Conservation (phyloP, 1,140 invertebrate genomes). For the Pemphigus obesinymphae region DNA sequence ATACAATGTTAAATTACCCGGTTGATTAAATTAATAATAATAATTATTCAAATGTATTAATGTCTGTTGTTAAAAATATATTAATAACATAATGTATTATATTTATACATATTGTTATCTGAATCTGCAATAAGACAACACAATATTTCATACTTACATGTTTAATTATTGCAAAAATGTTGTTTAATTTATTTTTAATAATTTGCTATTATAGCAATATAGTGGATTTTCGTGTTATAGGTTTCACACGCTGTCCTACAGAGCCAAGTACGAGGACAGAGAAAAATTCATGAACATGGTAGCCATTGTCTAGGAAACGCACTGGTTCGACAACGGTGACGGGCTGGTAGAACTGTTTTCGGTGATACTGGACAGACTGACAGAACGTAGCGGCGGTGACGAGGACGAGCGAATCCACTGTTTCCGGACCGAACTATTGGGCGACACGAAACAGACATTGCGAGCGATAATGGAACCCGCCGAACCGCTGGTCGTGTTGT, state of each 20-base stretch:
- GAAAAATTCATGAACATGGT: not conserved
- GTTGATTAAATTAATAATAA: too few relatives aligned
- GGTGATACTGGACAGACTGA: not conserved
- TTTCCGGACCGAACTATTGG: not conserved
- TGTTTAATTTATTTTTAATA: too few relatives aligned
- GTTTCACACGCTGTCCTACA: slow-evolving; percentile 18
- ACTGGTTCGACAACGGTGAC: not conserved
- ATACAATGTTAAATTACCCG: too few relatives aligned
- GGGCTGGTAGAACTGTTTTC: not conserved
- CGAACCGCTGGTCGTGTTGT: slow-evolving; percentile 49
- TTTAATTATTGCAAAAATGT: too few relatives aligned
- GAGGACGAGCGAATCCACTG: accelerated
- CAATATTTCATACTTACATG: too few relatives aligned
- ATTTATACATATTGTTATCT: too few relatives aligned
- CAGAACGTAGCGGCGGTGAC: not conserved
- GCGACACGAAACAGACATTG: not conserved
- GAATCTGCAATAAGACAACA: too few relatives aligned
- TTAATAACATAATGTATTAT: too few relatives aligned
- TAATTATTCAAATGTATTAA: too few relatives aligned
- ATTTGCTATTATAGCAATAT: too few relatives aligned
- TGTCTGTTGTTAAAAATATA: too few relatives aligned
- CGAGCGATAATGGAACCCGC: not conserved
- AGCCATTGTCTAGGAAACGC: not conserved
- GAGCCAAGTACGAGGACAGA: not conserved
- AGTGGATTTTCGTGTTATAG: too few relatives aligned